Evolutionary conservation across 2,888 invertebrate species (phyloP).

Genomic region (Dexiosoma caninum): DNA sequence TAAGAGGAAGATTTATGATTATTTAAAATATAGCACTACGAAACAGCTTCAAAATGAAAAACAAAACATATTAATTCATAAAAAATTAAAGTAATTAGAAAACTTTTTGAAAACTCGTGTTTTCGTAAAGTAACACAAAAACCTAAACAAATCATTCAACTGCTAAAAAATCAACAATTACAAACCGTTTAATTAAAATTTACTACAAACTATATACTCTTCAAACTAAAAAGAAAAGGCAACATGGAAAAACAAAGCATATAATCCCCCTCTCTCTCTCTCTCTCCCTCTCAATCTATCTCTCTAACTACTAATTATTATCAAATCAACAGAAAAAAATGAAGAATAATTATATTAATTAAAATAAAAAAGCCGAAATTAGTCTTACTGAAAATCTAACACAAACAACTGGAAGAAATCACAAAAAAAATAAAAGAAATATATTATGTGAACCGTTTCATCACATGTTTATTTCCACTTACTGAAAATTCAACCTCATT

Average conservation of each 20-base stretch:
- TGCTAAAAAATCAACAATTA: slow-evolving; percentile 51
- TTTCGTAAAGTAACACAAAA: slow-evolving; percentile 35
- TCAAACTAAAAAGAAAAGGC: slow-evolving; percentile 32
- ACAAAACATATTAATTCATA: slow-evolving; percentile 16
- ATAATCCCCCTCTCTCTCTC: slow-evolving; percentile 53
- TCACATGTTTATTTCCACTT: slow-evolving; percentile 26
- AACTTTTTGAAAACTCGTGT: slow-evolving; percentile 36
- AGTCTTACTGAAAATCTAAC: slow-evolving; percentile 6
- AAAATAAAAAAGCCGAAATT: slow-evolving; percentile 41
- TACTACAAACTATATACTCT: slow-evolving; percentile 46
- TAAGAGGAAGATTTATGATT: slow-evolving; percentile 18
- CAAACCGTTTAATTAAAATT: slow-evolving; percentile 50
- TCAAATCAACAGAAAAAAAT: slow-evolving; percentile 35
- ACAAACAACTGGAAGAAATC: slow-evolving; percentile 52
- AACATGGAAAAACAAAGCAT: slow-evolving; percentile 44
- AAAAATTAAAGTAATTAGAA: slow-evolving; percentile 33
- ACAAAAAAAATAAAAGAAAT: background rate
- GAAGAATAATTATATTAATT: slow-evolving; percentile 49
- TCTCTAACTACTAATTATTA: slow-evolving; percentile 58
- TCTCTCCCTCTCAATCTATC: no score
- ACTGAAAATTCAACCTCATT: slow-evolving; percentile 30
- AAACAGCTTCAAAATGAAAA: slow-evolving; percentile 56
- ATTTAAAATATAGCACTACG: slow-evolving; percentile 58
- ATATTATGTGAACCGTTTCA: background rate
- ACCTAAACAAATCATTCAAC: slow-evolving; percentile 47